These are phyloP conservation scores for Pachycephala philippinensis DNA, from an alignment of 2,113 vertebrate species.

Conservation along the genomic window DNA sequence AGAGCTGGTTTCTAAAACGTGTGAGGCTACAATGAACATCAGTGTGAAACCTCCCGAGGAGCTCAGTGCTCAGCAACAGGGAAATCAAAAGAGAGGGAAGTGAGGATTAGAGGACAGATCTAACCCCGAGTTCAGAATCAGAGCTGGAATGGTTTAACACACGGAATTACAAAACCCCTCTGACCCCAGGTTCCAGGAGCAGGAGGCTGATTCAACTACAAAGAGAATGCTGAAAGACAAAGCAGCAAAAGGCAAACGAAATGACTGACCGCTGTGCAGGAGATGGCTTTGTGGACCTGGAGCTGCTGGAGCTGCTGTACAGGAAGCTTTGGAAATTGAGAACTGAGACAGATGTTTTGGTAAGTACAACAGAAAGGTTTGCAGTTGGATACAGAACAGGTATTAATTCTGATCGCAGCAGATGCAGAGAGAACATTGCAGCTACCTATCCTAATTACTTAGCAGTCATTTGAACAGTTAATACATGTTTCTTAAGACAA, in stretches of 20 bases:
- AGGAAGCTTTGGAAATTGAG: not conserved
- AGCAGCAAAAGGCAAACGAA: not conserved
- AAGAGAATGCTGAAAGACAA: not conserved
- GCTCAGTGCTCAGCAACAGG: not conserved
- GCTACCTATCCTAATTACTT: not conserved
- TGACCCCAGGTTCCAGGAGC: not conserved
- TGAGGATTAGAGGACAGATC: not conserved
- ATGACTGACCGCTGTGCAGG: not conserved
- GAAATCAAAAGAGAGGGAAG: not conserved
- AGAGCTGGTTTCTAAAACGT: not conserved
- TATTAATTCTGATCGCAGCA: not conserved
- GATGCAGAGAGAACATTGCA: not conserved
- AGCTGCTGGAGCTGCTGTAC: not conserved
- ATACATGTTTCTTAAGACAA: not conserved
- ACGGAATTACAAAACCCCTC: accelerated
- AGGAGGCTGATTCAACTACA: not conserved
- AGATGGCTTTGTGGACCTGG: not conserved
- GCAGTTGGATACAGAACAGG: not conserved
- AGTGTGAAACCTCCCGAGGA: not conserved
- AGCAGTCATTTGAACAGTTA: not conserved
- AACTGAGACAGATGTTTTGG: not conserved
- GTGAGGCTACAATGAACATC: not conserved
- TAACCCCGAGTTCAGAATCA: not conserved
- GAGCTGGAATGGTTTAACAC: not conserved
- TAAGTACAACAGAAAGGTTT: not conserved